Percentiles rank a stretch among this genome's conserved stretches.
These are phyloP conservation scores for Sesamia inferens DNA, from an alignment of 2,888 invertebrate genomes.

Conservation along the genomic window DNA sequence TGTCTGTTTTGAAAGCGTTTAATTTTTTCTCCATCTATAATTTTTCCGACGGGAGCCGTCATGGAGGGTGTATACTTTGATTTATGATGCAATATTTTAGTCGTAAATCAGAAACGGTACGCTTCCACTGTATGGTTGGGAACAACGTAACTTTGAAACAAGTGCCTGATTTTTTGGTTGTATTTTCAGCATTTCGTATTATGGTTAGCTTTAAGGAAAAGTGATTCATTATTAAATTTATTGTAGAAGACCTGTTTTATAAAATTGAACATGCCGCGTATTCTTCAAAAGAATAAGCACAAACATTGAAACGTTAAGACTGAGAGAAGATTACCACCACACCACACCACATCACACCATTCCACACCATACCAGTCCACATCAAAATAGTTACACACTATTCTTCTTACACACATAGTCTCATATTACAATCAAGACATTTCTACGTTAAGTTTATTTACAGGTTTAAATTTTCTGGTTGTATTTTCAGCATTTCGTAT, in stretches of 20 bases:
- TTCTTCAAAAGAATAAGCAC: neutral
- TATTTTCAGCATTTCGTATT: slow-evolving; percentile 52
- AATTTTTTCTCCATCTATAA: slow-evolving; percentile 74
- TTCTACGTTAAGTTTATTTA: no score
- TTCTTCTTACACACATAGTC: no score
- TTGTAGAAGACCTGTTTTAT: neutral
- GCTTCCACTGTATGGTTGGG: slow-evolving; percentile 63
- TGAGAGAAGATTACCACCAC: no score
- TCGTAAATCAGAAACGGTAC: slow-evolving; percentile 85
- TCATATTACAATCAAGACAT: no score
- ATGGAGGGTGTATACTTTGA: slow-evolving; percentile 73
- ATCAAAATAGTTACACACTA: no score
- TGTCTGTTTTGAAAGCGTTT: slow-evolving; percentile 71
- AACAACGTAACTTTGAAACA: slow-evolving; percentile 74
- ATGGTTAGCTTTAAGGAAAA: slow-evolving; percentile 48
- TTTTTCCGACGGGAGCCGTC: slow-evolving; percentile 74
- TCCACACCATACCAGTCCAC: no score
- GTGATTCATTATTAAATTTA: slow-evolving; percentile 42
- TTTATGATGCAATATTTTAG: slow-evolving; percentile 86
- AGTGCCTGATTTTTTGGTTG: slow-evolving; percentile 63
- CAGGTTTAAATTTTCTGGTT: slow-evolving; percentile 53
- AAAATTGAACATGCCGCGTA: no score
- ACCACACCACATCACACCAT: no score
- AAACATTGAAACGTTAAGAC: neutral
- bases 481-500: slow-evolving; percentile 52